Evolutionary conservation across 2,113 vertebrate genomes (phyloP), one percentile per base, ranked within the genome.

Genomic region (Furnarius figulus): DNA sequence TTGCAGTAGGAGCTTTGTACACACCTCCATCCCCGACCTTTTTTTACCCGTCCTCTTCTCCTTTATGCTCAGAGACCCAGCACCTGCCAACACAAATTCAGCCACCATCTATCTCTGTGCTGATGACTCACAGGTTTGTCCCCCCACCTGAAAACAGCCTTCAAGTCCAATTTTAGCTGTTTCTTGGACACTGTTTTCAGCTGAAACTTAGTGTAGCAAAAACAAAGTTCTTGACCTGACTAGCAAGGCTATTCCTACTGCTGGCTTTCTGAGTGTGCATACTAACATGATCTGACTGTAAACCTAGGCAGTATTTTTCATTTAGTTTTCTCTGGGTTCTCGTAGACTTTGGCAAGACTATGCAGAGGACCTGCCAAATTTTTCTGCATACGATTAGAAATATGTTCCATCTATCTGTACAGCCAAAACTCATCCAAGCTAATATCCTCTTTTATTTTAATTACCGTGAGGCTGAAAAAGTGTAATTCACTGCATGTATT

Each of bases 61-160:
- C 84, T 68, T 61, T 30, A 68, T 9, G 16, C 27, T 77, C 63
- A 89, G 63, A 88, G n/a, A 93, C 52, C n/a, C 63, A 80, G 25
- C 61, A 86, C 42, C 37, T 92, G 84, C 70, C 80, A 91, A 91
- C n/a, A 76, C 59, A 85, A 94, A 89, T 68, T 87, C 85, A 91
- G 67, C 58, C 46, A 85, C 55, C 62, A 93, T 42, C 89, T 63
- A 55, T 55, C 85, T 79, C 81, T 18, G 58, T 46, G 58, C 58
- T 52, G n/a, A 82, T 95, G 94, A 92, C 76, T 96, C 95, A 96
- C 31, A 85, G 40, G 50, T 91, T 74, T 92, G 71, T 87, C 13
- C 55, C 83, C 55, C n/a, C 19, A 96, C 78, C 92, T 85, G 74
- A 90, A 67, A 88, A 77, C 50, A 31, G 55, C 23, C 81, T 95